Base-by-base conservation (phyloP, 2,797 vertebrate genomes). In the Salmo trutta region DNA sequence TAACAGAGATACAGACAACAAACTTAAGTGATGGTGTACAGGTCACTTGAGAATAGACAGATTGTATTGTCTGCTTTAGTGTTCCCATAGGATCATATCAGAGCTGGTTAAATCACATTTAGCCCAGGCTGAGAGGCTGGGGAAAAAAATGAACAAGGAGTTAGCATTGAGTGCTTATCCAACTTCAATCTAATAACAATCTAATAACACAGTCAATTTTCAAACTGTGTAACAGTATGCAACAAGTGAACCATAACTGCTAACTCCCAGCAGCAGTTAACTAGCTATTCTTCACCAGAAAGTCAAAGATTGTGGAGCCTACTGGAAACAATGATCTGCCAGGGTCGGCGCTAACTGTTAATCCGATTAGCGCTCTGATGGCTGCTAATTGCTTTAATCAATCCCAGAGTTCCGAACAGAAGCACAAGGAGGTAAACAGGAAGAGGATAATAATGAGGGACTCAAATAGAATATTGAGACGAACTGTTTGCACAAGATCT, bases 371-470 rank as follows among this genome's bases (percentile, higher is more conserved):
- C 70, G 68, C 79, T 75, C 77, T 53, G 47, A 84, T 83, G 84
- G 80, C 79, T 83, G 84, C 87, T 74, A 78, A 7, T 6, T 41
- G 36, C 41, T 47, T 1, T 81, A 77, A 81, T 86, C 75, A 77
- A 81, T 83, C 59, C 77, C 59, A 59, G 79, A 76, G 76, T 70
- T 79, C 66, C 56, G 62, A 77, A 82, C 24, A 12, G 73, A 82
- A 83, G 81, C 84, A 80, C 70, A 73, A 75, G 76, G 77, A 84
- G 83, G 84, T 81, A 87, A 92, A 90, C 91, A 92, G 92, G 90
- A 92, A 90, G 84, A 64, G 68, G n/a, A 27, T 79, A 83, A 89
- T 84, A 84, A 91, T 90, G 69, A 89, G 85, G 81, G 53, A 79
- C 73, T 78, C 73, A 53, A 89, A 85, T 79, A 70, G 81, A 84